Evolutionary conservation across 2,797 vertebrate species (phyloP).

Genomic region (Lutjanus argentimaculatus): DNA sequence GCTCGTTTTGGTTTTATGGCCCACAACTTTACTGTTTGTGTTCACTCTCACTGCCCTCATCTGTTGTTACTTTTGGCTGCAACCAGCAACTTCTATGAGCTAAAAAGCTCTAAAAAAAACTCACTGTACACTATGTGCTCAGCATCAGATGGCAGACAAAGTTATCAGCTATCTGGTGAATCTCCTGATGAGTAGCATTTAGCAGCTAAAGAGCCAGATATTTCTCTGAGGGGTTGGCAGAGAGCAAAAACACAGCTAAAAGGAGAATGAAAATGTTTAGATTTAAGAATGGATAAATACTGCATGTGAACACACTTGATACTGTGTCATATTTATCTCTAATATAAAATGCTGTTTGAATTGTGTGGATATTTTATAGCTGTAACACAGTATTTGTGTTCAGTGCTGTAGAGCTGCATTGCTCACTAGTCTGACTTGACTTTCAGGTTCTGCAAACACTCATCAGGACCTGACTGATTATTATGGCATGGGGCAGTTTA

Average conservation of each 20-base stretch:
- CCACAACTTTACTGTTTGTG: background rate
- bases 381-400: background rate
- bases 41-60: background rate
- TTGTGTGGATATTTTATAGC: background rate
- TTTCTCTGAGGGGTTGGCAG: background rate
- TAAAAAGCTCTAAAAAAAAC: background rate
- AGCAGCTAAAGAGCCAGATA: background rate
- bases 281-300: background rate
- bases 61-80: background rate
- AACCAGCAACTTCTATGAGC: background rate
- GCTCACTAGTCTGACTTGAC: background rate
- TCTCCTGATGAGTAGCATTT: background rate
- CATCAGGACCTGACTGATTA: background rate
- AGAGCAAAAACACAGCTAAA: too few species aligned
- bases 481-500: background rate
- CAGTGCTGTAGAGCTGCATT: background rate
- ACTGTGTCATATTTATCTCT: background rate
- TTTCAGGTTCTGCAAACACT: background rate
- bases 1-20: too few species aligned
- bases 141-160: background rate
- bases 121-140: background rate
- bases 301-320: too few species aligned
- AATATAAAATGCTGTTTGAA: too few species aligned
- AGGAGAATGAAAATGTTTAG: too few species aligned
- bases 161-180: background rate